phyloP scores from a whole-genome alignment of 53 echinoderm and acorn worm species.

The Zoroaster sp. region DNA sequence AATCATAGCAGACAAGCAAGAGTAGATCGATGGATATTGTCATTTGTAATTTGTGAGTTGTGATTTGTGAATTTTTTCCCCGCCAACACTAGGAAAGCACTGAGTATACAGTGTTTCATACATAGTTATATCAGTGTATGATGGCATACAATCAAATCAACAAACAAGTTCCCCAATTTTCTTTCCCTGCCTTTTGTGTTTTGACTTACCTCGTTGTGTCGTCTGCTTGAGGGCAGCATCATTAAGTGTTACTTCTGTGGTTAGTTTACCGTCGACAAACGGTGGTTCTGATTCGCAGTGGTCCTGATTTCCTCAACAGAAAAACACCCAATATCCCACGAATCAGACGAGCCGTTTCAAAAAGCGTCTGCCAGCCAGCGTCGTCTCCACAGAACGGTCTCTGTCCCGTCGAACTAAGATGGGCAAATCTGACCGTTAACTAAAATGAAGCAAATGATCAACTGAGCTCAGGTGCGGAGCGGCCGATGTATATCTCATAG shows the following conservation, averaged over 20 bases:
- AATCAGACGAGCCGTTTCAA: background rate
- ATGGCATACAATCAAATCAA: no score
- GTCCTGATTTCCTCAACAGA: background rate
- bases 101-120: no score
- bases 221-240: background rate
- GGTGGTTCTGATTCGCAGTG: background rate
- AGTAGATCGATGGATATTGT: no score
- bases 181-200: background rate
- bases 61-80: no score
- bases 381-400: background rate
- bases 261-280: background rate
- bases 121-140: no score
- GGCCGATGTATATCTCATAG: background rate
- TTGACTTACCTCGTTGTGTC: conserved; percentile 3
- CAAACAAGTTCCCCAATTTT: no score
- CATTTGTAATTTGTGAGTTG: no score
- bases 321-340: background rate
- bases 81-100: no score
- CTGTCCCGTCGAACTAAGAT: background rate
- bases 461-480: background rate
- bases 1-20: no score
- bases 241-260: background rate
- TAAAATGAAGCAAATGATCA: background rate
- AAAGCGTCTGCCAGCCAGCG: background rate
- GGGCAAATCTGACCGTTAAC: background rate